Evolutionary conservation across 1,140 invertebrate species (phyloP).

Genomic region (Goniozus legneri): DNA sequence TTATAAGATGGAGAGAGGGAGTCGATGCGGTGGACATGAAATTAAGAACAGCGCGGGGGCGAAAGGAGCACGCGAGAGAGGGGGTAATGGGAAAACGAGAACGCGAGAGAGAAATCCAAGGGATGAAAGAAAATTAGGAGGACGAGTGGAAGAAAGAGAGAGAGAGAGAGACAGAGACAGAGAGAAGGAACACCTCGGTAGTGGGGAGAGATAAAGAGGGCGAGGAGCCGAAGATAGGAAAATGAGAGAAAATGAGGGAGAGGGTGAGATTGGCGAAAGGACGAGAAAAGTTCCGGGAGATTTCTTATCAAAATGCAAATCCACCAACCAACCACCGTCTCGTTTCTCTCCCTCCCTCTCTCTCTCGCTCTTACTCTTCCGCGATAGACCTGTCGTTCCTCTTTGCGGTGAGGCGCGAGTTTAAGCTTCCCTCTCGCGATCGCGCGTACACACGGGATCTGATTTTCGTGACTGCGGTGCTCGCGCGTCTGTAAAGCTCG

Average conservation of each 20-base stretch:
- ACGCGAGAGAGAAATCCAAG: not conserved
- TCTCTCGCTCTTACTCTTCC: slow-evolving; percentile 14
- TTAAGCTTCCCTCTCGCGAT: slow-evolving; percentile 8
- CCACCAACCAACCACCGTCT: slow-evolving; percentile 34
- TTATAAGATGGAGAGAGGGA: too few relatives aligned
- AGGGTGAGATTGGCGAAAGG: slow-evolving; percentile 20
- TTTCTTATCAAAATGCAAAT: slow-evolving; percentile 57
- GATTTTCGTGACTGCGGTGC: too few relatives aligned
- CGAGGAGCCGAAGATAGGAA: slow-evolving; percentile 7
- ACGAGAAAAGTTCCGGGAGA: slow-evolving; percentile 45
- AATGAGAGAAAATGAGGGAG: slow-evolving; percentile 22
- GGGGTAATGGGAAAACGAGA: not conserved
- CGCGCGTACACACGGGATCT: too few relatives aligned
- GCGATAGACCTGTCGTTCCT: slow-evolving; percentile 30
- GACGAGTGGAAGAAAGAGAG: slow-evolving; percentile 2
- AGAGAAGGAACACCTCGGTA: too few relatives aligned
- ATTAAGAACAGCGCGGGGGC: too few relatives aligned
- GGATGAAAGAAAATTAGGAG: slow-evolving; percentile 7
- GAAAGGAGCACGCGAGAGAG: slow-evolving; percentile 1
- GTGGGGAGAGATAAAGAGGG: slow-evolving; percentile 7
- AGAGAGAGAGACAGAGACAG: slow-evolving; percentile 23
- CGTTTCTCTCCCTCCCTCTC: slow-evolving; percentile 16
- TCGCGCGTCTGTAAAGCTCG: not conserved
- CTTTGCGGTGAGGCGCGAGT: slow-evolving; percentile 16
- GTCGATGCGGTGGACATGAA: too few relatives aligned